phyloP scores from a whole-genome alignment of 2,888 invertebrate genomes.

The Mythimna pallens region DNA sequence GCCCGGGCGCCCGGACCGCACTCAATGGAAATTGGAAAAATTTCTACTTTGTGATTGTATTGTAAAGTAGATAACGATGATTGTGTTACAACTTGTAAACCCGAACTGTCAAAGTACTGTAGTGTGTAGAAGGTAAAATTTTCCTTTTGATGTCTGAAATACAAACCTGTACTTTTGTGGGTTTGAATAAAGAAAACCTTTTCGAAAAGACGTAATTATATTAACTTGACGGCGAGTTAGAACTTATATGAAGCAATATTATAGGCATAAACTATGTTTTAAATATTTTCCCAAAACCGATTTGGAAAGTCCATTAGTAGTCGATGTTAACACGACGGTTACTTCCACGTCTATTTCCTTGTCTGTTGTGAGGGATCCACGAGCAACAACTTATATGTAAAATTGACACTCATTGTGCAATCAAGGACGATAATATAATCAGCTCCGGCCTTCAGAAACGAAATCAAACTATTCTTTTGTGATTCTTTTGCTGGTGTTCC shows the following conservation, averaged over 20 bases:
- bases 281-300: neutral
- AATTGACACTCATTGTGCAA: slow-evolving; percentile 1
- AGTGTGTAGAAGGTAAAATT: neutral
- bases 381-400: slow-evolving; percentile 6
- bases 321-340: neutral
- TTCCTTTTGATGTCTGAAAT: slow-evolving; percentile 2
- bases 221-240: too few species aligned
- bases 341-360: neutral
- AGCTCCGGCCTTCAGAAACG: slow-evolving; percentile 1
- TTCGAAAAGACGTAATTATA: neutral
- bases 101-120: slow-evolving; percentile 12
- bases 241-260: neutral
- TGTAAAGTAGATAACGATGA: slow-evolving; percentile 27
- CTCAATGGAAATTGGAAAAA: slow-evolving; percentile 48
- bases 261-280: neutral
- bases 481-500: slow-evolving; percentile 7
- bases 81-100: slow-evolving; percentile 12
- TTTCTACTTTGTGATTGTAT: slow-evolving; percentile 32
- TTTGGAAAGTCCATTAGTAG: neutral
- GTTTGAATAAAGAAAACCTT: neutral
- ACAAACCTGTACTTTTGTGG: neutral
- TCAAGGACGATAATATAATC: slow-evolving; percentile 10
- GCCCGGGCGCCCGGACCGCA: slow-evolving; percentile 5
- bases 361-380: neutral
- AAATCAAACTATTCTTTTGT: slow-evolving; percentile 21